These are phyloP conservation scores for Poecilobothrus nobilitatus DNA, from an alignment of 2,888 invertebrate species.

Conservation along the genomic window DNA sequence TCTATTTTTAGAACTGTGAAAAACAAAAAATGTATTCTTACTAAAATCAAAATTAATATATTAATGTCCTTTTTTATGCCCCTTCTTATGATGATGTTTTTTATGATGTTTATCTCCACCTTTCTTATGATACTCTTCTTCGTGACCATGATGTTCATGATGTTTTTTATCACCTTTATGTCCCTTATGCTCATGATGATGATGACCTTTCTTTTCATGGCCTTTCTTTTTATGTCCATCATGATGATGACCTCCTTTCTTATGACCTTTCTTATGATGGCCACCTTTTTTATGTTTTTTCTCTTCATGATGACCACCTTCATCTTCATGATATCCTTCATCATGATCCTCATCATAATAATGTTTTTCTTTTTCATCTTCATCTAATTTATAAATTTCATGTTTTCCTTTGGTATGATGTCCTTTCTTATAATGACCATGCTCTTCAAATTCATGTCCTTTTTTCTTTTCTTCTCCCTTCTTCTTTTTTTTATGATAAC, in stretches of 20 bases:
- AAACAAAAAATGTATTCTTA: no score
- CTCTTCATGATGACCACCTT: constrained; percentile 70
- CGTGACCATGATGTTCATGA: constrained; percentile 65
- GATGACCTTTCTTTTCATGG: constrained; percentile 69
- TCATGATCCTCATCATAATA: constrained; percentile 81
- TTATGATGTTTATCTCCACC: constrained; percentile 72
- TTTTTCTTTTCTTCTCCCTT: constrained; percentile 49
- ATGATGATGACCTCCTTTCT: constrained; percentile 65
- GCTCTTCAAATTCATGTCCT: constrained; percentile 44
- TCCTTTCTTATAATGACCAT: constrained; percentile 71
- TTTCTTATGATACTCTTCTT: constrained; percentile 68
- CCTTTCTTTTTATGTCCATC: constrained; percentile 75
- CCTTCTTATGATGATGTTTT: constrained; percentile 62
- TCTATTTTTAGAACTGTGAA: no score
- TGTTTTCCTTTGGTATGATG: constrained; percentile 81
- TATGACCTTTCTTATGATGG: constrained; percentile 69
- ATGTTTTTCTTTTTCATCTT: constrained; percentile 77
- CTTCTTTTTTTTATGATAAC: constrained; percentile 42
- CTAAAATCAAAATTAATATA: no score
- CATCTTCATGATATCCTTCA: constrained; percentile 71
- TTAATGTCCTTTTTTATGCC: constrained; percentile 23
- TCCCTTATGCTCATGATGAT: constrained; percentile 69
- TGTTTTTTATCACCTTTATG: constrained; percentile 72
- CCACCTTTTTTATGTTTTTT: constrained; percentile 76
- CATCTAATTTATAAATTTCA: constrained; percentile 74